Conservation (phyloP, 2,888 invertebrate species). For the Hemicrepidius hirtus region DNA sequence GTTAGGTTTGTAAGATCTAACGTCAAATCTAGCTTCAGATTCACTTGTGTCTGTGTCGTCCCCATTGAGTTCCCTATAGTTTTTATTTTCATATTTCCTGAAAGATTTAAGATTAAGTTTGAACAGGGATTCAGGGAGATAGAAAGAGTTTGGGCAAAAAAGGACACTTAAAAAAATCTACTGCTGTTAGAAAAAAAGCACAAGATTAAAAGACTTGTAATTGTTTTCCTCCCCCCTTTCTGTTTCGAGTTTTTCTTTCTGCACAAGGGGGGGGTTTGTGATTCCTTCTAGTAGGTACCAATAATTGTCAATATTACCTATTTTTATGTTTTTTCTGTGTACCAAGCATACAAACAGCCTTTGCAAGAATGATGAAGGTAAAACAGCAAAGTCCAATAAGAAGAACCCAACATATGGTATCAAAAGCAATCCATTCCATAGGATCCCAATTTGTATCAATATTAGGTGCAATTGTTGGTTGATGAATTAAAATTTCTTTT, state of each 20-base stretch:
- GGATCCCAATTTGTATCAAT: constrained; percentile 52
- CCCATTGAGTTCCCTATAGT: constrained; percentile 57
- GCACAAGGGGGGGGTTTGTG: no score
- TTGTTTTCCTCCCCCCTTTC: no score
- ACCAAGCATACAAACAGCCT: constrained; percentile 33
- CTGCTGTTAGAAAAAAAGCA: no score
- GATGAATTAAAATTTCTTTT: background rate
- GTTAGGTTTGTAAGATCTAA: constrained; percentile 52
- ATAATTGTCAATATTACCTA: constrained; percentile 19
- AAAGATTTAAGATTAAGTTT: constrained; percentile 3
- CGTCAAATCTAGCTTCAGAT: constrained; percentile 59
- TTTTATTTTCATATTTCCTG: constrained; percentile 40
- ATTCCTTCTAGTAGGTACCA: no score
- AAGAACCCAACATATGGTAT: constrained; percentile 59
- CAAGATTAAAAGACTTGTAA: no score
- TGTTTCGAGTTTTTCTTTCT: no score
- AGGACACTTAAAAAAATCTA: no score
- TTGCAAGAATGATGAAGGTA: constrained; percentile 43
- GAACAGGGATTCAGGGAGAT: no score
- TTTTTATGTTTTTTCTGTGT: constrained; percentile 29
- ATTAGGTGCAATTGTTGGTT: background rate
- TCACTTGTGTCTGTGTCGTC: constrained; percentile 57
- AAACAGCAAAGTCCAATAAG: constrained; percentile 51
- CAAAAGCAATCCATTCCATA: constrained; percentile 63
- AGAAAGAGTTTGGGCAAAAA: no score